Evolutionary conservation across 2,797 vertebrate species (phyloP).

Genomic region (Podarcis lilfordi): DNA sequence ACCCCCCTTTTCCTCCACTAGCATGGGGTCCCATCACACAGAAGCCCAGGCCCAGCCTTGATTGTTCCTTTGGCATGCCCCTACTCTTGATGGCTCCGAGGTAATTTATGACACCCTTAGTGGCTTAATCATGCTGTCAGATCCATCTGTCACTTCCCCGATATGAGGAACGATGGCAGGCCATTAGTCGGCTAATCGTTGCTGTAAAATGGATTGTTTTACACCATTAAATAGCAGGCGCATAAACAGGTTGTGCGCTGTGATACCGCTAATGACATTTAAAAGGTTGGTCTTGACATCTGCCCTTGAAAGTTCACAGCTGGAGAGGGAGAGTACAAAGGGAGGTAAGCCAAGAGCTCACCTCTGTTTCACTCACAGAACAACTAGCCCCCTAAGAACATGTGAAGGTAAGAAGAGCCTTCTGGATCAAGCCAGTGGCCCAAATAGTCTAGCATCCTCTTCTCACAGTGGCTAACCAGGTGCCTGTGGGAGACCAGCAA

Average conservation of each 20-base stretch:
- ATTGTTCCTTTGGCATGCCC: conserved; percentile 30
- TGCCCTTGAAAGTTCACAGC: conserved; percentile 48
- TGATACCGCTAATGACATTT: conserved; percentile 39
- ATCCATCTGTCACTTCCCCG: conserved; percentile 67
- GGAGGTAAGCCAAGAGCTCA: background rate
- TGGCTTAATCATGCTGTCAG: conserved; percentile 75
- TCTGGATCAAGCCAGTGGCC: too few relatives aligned
- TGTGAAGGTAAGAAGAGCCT: too few relatives aligned
- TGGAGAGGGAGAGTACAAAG: conserved; percentile 31
- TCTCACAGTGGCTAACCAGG: too few relatives aligned
- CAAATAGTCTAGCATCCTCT: too few relatives aligned
- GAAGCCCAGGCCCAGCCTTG: background rate
- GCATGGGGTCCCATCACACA: background rate
- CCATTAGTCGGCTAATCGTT: conserved; percentile 72
- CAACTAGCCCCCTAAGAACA: too few relatives aligned
- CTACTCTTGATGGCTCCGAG: conserved; percentile 37
- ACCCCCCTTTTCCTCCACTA: background rate
- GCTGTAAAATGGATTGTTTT: conserved; percentile 73
- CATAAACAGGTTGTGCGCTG: conserved; percentile 64
- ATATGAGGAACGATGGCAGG: conserved; percentile 73
- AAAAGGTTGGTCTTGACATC: conserved; percentile 47
- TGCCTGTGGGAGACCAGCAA: too few relatives aligned
- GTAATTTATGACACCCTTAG: conserved; percentile 75
- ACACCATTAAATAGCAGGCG: conserved; percentile 62
- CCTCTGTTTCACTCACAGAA: too few relatives aligned